These are phyloP conservation scores for Patella vulgata DNA, from an alignment of 1,140 invertebrate genomes.

Conservation along the genomic window DNA sequence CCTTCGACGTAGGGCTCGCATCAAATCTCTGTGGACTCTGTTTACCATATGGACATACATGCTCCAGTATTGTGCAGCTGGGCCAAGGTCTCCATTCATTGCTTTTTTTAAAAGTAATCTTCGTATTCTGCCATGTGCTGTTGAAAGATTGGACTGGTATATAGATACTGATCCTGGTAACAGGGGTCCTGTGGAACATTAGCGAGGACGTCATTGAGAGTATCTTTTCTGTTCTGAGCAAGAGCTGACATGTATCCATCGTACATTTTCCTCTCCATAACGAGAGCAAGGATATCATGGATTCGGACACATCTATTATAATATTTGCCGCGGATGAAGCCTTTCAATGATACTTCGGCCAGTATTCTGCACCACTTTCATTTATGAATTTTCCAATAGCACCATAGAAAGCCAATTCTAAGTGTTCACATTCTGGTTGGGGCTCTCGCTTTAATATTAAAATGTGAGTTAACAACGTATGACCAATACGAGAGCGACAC, in stretches of 20 bases:
- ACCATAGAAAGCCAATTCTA: constrained; percentile 20
- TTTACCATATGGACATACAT: no score
- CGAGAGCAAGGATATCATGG: constrained; percentile 5
- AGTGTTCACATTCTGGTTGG: constrained; percentile 18
- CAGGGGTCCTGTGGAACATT: background rate
- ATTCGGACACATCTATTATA: constrained; percentile 14
- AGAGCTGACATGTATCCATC: no score
- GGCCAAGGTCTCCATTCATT: no score
- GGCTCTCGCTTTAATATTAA: no score
- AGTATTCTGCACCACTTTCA: constrained; percentile 14
- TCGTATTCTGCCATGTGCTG: no score
- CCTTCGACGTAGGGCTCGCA: no score
- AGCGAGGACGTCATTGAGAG: background rate
- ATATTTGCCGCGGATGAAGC: constrained; percentile 17
- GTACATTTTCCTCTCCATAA: constrained; percentile 10
- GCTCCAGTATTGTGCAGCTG: no score
- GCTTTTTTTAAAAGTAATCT: no score
- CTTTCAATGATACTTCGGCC: constrained; percentile 13
- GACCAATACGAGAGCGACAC: no score
- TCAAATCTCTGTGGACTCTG: no score
- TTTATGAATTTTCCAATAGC: constrained; percentile 16
- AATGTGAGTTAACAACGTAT: no score
- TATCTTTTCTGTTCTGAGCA: background rate
- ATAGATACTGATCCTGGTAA: background rate
- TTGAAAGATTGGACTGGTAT: no score